These are phyloP conservation scores for Nomada flava DNA, from an alignment of 2,888 invertebrate species.

Conservation along the genomic window DNA sequence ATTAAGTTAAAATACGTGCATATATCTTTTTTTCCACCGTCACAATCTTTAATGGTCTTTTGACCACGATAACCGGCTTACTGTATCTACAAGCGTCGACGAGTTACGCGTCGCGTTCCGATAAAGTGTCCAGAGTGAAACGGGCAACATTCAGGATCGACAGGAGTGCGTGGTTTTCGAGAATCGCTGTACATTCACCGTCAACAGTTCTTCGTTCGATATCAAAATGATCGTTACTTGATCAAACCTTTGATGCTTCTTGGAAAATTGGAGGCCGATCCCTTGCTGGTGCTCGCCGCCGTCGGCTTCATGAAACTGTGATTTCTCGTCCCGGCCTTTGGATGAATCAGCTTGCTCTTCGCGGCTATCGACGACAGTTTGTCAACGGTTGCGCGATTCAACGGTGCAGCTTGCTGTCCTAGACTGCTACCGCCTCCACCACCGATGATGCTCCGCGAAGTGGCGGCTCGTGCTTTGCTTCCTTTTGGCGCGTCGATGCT, in stretches of 20 bases:
- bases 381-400: slow-evolving; percentile 55
- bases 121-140: too few species aligned
- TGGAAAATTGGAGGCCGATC: slow-evolving; percentile 82
- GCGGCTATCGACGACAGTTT: slow-evolving; percentile 31
- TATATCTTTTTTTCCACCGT: too few species aligned
- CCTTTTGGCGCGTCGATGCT: slow-evolving; percentile 51
- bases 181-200: neutral
- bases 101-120: too few species aligned
- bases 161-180: too few species aligned
- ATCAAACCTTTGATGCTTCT: slow-evolving; percentile 81
- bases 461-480: slow-evolving; percentile 48
- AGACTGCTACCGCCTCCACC: slow-evolving; percentile 84
- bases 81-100: too few species aligned
- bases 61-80: too few species aligned
- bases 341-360: slow-evolving; percentile 78
- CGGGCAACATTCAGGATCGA: too few species aligned
- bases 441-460: slow-evolving; percentile 81
- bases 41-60: too few species aligned
- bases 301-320: slow-evolving; percentile 94
- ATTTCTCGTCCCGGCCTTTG: slow-evolving; percentile 71
- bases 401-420: slow-evolving; percentile 75
- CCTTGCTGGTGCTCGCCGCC: slow-evolving; percentile 92
- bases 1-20: too few species aligned
- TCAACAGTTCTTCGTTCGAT: neutral
- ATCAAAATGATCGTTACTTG: slow-evolving; percentile 58